These are phyloP conservation scores for Troilus luridus DNA, from an alignment of 2,888 invertebrate species.

Conservation along the genomic window DNA sequence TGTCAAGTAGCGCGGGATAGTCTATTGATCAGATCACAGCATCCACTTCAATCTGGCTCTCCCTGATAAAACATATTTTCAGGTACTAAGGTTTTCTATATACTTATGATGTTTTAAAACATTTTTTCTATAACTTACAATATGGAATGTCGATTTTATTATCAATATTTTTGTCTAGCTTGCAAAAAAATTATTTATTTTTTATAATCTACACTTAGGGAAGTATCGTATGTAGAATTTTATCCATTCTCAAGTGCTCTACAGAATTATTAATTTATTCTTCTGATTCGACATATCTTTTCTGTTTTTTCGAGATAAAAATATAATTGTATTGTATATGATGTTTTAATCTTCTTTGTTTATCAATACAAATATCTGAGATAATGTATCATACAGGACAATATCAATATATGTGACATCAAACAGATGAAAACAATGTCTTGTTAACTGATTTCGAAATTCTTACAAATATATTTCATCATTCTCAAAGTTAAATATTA, in stretches of 20 bases:
- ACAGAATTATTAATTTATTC: neutral
- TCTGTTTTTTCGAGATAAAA: neutral
- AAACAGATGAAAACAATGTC: neutral
- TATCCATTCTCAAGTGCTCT: neutral
- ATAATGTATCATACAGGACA: no score
- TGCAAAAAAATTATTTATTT: neutral
- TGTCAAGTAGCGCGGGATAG: conserved; percentile 53
- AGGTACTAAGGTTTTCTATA: conserved; percentile 20
- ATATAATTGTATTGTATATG: neutral
- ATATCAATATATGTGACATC: neutral
- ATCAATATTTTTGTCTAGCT: neutral
- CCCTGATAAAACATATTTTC: conserved; percentile 43
- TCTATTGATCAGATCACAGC: conserved; percentile 58
- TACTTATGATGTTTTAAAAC: neutral
- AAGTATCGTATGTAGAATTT: neutral
- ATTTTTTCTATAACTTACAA: neutral
- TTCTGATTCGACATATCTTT: neutral
- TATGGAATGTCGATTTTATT: neutral
- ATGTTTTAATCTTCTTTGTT: neutral
- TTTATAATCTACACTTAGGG: neutral
- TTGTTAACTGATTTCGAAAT: neutral
- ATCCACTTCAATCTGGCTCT: conserved; percentile 50
- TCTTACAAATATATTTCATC: neutral
- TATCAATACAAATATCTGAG: neutral
- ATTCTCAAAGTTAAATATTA: neutral